Conservation (phyloP, 1,140 invertebrate species). For the Yoshiicerus persimilis region DNA sequence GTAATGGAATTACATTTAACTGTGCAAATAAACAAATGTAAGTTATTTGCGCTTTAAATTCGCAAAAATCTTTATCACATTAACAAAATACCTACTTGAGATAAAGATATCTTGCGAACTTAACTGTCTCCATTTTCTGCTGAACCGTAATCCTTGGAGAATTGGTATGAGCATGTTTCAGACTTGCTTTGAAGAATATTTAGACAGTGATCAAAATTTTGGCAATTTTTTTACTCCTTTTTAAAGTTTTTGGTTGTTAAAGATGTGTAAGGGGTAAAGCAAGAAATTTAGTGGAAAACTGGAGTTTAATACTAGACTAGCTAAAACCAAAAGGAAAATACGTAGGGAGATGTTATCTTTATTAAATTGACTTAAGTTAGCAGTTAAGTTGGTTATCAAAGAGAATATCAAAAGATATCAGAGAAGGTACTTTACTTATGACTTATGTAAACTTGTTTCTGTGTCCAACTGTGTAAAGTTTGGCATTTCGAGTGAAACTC, state of each 20-base stretch:
- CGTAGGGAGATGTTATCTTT: neutral
- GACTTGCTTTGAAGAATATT: no score
- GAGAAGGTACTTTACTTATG: neutral
- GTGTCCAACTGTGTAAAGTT: neutral
- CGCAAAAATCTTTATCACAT: neutral
- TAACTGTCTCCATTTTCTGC: no score
- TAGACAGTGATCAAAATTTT: no score
- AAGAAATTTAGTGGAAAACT: no score
- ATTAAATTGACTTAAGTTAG: neutral
- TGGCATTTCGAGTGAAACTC: neutral
- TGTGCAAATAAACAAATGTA: neutral
- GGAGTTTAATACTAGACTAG: no score
- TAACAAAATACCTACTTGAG: neutral
- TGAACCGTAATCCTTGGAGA: no score
- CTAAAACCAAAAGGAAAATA: neutral
- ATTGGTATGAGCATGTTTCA: no score
- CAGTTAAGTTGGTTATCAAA: constrained; percentile 1
- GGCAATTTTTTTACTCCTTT: no score
- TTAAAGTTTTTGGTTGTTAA: no score
- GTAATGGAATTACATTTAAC: neutral
- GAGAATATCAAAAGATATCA: neutral
- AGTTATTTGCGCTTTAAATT: neutral
- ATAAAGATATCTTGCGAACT: no score
- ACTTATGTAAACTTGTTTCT: neutral
- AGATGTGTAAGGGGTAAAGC: no score